These are phyloP conservation scores for Microcebus jonahi DNA, from an alignment of 2,113 vertebrate genomes.

Conservation along the genomic window DNA sequence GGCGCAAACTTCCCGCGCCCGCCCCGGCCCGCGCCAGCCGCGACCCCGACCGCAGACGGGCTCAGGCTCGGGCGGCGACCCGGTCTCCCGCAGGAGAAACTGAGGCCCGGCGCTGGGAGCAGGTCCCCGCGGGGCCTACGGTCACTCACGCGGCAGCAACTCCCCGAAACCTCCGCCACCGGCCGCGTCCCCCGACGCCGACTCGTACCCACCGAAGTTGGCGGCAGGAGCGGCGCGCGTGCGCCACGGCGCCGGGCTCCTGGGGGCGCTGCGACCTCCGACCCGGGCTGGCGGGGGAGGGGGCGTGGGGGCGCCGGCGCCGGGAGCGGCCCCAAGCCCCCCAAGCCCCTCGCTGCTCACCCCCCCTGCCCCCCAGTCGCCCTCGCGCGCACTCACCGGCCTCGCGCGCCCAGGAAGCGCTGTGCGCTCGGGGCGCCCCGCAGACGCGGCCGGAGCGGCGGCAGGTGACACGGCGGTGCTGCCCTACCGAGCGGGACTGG, in stretches of 20 bases:
- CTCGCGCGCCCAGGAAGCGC: neutral
- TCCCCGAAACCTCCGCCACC: neutral
- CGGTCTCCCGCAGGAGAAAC: constrained; percentile 44
- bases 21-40: neutral
- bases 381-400: neutral
- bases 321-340: neutral
- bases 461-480: neutral
- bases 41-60: constrained; percentile 12
- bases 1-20: constrained; percentile 49
- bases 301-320: neutral
- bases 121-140: too few relatives aligned
- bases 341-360: too few relatives aligned
- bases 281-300: neutral
- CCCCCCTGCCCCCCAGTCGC: neutral
- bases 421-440: neutral
- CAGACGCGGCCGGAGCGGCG: neutral
- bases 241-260: constrained; percentile 56
- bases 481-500: neutral
- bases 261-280: constrained; percentile 46
- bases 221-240: constrained; percentile 62
- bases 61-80: constrained; percentile 60
- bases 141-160: constrained; percentile 4
- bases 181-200: constrained; percentile 63
- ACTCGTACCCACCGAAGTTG: constrained; percentile 69
- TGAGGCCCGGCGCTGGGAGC: neutral